Base-by-base conservation (phyloP, 92 coral and sea anemone genomes). In the Nematostella vectensis region DNA sequence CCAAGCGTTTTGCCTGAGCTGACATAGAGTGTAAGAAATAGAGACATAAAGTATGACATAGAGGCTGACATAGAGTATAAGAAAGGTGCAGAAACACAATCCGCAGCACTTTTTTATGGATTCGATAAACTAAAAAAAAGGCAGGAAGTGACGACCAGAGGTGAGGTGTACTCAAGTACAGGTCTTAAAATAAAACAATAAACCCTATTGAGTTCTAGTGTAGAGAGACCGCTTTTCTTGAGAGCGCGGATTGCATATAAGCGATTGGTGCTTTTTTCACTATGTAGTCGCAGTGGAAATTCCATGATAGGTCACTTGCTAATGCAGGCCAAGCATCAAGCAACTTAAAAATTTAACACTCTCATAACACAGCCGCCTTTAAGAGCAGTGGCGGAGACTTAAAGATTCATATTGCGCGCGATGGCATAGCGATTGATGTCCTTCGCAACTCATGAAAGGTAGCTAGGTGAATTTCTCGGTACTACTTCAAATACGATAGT, bases 251-350 rank as follows among this genome's bases (percentile, higher is more conserved):
- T 56, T 16, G 61, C 61, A 36, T 58, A 67, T 19, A 57, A 52
- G 10, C 66, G 65, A 31, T 57, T 67, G 36, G 31, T 42, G 63
- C 65, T 47, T 65, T 65, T 31, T 57, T 67, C 19, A 56, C 36
- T 12, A 43, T 39, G 2, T 20, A 27, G 31, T 43, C 55, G 39
- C 36, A 45, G 27, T 67, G 74, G 22, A 29, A 29, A 26, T 39
- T 44, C 74, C 74, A 67, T 24, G 63, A 31, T 4, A 67, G 39
- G 57, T 58, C 27, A 60, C 48, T 31, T 0, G 74, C 42, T 11
- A 54, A n/a, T n/a, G n/a, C n/a, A n/a, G n/a, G n/a, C n/a, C n/a
- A n/a, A n/a, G n/a, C n/a, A n/a, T n/a, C n/a, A n/a, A n/a, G n/a
- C n/a, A n/a, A n/a, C n/a, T n/a, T n/a, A n/a, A n/a, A n/a, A n/a